These are phyloP conservation scores for Diplazon laetatorius DNA, from an alignment of 2,888 invertebrate genomes.

Conservation along the genomic window DNA sequence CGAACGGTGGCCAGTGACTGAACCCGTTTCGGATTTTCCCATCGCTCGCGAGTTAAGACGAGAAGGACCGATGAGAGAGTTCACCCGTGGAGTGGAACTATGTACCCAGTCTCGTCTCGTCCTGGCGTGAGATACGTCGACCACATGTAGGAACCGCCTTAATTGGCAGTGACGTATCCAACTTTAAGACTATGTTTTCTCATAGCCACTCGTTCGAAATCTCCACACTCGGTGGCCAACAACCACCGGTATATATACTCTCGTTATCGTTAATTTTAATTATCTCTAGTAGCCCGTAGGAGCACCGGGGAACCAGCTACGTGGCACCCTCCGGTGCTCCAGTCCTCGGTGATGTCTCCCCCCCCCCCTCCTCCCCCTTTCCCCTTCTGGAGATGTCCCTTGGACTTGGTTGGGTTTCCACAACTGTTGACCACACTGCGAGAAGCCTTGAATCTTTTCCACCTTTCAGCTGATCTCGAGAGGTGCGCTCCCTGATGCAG, in stretches of 20 bases:
- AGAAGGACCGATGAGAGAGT: conserved; percentile 15
- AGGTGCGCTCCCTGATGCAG: conserved; percentile 26
- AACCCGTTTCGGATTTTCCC: no score
- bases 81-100: conserved; percentile 36
- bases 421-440: conserved; percentile 25
- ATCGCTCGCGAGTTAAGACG: not conserved
- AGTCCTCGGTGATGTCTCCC: conserved; percentile 61
- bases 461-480: conserved; percentile 37
- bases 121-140: conserved; percentile 52
- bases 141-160: conserved; percentile 66
- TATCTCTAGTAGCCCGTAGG: conserved; percentile 73
- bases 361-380: no score
- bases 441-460: conserved; percentile 53
- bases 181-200: conserved; percentile 58
- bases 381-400: no score
- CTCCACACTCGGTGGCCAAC: conserved; percentile 49
- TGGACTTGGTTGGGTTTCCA: conserved; percentile 12
- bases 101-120: conserved; percentile 29
- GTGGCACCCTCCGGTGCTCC: conserved; percentile 64
- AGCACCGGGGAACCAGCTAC: conserved; percentile 58
- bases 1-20: not conserved
- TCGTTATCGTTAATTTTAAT: conserved; percentile 80
- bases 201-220: conserved; percentile 14
- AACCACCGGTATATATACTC: conserved; percentile 63
- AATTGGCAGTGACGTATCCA: conserved; percentile 76